phyloP scores from a whole-genome alignment of 1,140 invertebrate genomes.

The Apis florea region DNA sequence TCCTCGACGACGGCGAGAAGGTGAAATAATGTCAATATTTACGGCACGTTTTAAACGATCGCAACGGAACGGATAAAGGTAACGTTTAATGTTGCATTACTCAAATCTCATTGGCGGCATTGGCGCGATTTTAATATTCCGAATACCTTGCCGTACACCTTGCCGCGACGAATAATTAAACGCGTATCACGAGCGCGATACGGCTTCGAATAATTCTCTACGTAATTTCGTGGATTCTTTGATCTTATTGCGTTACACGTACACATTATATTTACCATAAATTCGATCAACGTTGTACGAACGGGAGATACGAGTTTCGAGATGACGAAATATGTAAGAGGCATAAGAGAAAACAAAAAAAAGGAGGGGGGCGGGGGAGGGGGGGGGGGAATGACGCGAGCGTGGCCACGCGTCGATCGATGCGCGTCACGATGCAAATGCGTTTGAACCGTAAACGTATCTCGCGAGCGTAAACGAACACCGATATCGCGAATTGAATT shows the following conservation, averaged over 20 bases:
- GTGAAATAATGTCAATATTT: constrained; percentile 36
- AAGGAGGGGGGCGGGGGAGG: no score
- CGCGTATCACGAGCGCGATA: neutral
- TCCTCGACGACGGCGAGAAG: neutral
- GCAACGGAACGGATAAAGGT: neutral
- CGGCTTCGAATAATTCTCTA: no score
- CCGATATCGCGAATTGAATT: constrained; percentile 32
- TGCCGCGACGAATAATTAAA: neutral
- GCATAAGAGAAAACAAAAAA: no score
- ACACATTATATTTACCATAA: no score
- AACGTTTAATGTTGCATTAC: constrained; percentile 9
- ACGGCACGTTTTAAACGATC: neutral
- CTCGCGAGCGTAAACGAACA: constrained; percentile 7
- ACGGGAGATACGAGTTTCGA: no score
- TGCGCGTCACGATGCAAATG: constrained; percentile 40
- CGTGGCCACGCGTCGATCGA: constrained; percentile 2
- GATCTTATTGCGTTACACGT: no score
- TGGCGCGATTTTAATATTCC: neutral
- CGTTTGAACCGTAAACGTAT: constrained; percentile 24
- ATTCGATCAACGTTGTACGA: no score
- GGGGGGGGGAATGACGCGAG: no score
- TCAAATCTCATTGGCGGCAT: neutral
- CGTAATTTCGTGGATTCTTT: no score
- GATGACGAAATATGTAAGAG: no score
- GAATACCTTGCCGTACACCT: neutral